Evolutionary conservation across 2,797 vertebrate genomes (phyloP).

Genomic region (Bradypodion ventrale): DNA sequence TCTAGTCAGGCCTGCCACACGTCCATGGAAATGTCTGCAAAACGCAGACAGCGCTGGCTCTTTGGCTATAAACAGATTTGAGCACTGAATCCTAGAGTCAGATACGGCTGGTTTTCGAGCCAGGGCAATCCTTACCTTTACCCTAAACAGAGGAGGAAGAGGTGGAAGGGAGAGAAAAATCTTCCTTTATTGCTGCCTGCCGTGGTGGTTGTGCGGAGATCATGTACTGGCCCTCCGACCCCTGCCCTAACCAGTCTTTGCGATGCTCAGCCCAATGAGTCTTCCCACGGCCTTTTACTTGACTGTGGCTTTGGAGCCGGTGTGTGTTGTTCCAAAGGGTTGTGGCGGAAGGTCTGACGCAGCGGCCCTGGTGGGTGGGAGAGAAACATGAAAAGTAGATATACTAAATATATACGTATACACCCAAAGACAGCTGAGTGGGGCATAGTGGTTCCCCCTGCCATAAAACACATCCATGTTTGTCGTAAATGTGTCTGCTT

Average conservation of each 20-base stretch:
- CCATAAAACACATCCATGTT: no score
- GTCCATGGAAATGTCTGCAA: no score
- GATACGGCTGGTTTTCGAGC: no score
- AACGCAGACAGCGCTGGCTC: no score
- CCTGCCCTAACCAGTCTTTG: not conserved
- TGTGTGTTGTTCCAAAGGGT: constrained; percentile 78
- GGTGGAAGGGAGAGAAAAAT: not conserved
- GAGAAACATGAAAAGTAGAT: constrained; percentile 16
- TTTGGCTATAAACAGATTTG: no score
- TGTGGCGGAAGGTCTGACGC: constrained; percentile 87
- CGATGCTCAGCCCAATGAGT: constrained; percentile 62
- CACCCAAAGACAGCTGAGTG: no score
- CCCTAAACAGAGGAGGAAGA: not conserved
- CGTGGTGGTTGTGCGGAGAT: not conserved
- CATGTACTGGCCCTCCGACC: not conserved
- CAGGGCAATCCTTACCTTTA: not conserved
- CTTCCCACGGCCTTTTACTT: constrained; percentile 63
- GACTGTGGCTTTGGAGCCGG: not conserved
- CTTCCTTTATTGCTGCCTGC: not conserved
- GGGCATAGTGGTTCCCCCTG: no score
- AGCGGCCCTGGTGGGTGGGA: constrained; percentile 79
- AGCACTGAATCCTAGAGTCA: no score
- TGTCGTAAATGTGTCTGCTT: no score
- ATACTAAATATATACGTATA: no score
- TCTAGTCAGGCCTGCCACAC: no score